Conservation (phyloP, 2,888 invertebrate genomes). For the Microdon myrmicae region DNA sequence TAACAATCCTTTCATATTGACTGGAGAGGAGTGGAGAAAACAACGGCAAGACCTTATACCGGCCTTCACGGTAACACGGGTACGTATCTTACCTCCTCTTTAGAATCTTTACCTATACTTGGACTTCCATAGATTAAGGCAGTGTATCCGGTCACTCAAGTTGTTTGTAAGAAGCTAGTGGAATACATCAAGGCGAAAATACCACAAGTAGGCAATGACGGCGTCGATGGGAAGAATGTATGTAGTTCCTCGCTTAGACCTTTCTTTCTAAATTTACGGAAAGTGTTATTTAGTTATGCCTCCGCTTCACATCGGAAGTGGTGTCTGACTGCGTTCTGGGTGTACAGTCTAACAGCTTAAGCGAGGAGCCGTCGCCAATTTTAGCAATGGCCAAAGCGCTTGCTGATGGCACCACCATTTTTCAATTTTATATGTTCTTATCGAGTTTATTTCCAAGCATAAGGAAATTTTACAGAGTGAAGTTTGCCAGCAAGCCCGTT, state of each 20-base stretch:
- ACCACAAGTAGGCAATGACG: conserved; percentile 56
- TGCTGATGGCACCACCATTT: conserved; percentile 55
- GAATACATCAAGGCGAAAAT: conserved; percentile 63
- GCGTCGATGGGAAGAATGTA: conserved; percentile 66
- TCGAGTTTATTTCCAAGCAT: conserved; percentile 58
- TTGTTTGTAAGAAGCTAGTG: conserved; percentile 65
- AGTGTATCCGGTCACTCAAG: conserved; percentile 67
- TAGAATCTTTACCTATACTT: neutral
- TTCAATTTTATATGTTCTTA: conserved; percentile 54
- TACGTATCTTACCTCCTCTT: conserved; percentile 53
- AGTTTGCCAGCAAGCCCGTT: conserved; percentile 69
- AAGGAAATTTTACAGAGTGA: conserved; percentile 53
- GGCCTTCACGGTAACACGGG: conserved; percentile 68
- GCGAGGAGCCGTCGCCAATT: conserved; percentile 60
- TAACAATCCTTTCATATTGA: conserved; percentile 68
- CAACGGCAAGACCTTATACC: conserved; percentile 68
- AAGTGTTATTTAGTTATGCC: conserved; percentile 57
- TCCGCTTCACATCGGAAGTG: conserved; percentile 66
- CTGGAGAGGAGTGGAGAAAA: conserved; percentile 68
- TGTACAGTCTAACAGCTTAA: conserved; percentile 65
- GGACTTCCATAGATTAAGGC: conserved; percentile 62
- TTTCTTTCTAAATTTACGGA: neutral
- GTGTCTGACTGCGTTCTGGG: conserved; percentile 68
- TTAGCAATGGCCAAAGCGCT: conserved; percentile 57
- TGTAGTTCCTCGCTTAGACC: neutral